Evolutionary conservation across 2,888 invertebrate genomes (phyloP), one percentile per base, ranked within the genome.

Genomic region (Phragmatobia fuliginosa): DNA sequence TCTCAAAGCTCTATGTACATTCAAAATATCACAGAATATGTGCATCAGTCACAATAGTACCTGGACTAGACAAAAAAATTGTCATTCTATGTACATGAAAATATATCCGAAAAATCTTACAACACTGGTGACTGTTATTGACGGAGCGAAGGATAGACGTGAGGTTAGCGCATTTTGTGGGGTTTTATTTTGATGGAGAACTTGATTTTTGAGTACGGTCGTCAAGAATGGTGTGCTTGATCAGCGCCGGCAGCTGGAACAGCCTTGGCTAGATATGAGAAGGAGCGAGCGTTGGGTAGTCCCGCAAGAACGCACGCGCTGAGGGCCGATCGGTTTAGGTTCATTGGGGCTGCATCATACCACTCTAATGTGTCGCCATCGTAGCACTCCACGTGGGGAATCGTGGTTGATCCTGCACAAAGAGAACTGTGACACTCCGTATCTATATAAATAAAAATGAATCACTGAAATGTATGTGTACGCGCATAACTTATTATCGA

Each of bases 251-350:
- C 94, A 18, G 94, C 95, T 0, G 94, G 94, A 2, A 94, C 94
- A 0, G 94, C 93, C 73, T 94, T 95, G 52, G 94, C 93, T 16
- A 94, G 88, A 76, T 94, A 96, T 0, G 97, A 96, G 88, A 97
- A 97, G 14, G 97, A 96, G 63, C 95, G 95, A 0, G 96, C 96
- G 84, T 97, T 97, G 2, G 96, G 96, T 28, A 97, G 94, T 6
- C 97, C 97, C n/a, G 96, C 92, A 59, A 98, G 93, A 1, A 98
- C 97, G 89, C 98, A 98, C 2, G 97, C 97, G 83, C 97, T 97
- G 38, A 98, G 92, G 0, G 98, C 98, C 68, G 98, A 98, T 28
- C 98, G 95, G 88, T 97, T 97, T 52, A 98, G 91, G 88, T 97
- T 97, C 97, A 98, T 98, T 16, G 97, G 96, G 0, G 97, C 96